phyloP scores from a whole-genome alignment of 2,888 invertebrate species.

The Lasioglossum calceatum region DNA sequence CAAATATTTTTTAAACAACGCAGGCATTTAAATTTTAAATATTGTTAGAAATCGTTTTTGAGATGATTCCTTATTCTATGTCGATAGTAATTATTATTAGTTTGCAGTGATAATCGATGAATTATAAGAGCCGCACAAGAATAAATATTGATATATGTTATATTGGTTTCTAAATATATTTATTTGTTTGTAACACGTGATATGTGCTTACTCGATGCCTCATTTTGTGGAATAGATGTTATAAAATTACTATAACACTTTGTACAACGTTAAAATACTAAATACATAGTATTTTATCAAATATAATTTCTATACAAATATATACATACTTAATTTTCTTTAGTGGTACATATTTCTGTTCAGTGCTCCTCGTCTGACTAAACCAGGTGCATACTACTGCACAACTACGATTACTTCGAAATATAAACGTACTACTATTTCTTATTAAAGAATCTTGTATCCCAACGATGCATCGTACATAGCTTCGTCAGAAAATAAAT shows the following conservation, averaged over 20 bases:
- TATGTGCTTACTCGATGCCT: conserved; percentile 26
- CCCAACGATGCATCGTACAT: not conserved
- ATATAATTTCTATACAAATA: not conserved
- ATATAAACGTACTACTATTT: not conserved
- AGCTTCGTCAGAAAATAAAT: too few relatives aligned
- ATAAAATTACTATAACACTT: not conserved
- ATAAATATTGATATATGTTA: conserved; percentile 15
- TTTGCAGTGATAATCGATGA: not conserved
- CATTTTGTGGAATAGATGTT: not conserved
- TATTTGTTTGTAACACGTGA: conserved; percentile 37
- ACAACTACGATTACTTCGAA: not conserved
- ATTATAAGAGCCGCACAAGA: not conserved
- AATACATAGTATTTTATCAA: conserved; percentile 12
- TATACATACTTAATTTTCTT: not conserved
- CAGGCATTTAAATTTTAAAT: conserved; percentile 6
- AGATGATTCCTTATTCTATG: not conserved
- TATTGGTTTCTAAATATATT: conserved; percentile 38
- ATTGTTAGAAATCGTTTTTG: conserved; percentile 5
- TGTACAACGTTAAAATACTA: conserved; percentile 6
- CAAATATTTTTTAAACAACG: conserved; percentile 10
- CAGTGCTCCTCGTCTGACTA: not conserved
- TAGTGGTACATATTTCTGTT: not conserved
- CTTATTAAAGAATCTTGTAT: not conserved
- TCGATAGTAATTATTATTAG: not conserved
- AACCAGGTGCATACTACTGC: conserved; percentile 13